Evolutionary conservation across 1,140 invertebrate species (phyloP).

Genomic region (Pseudomyrmex pallidus): DNA sequence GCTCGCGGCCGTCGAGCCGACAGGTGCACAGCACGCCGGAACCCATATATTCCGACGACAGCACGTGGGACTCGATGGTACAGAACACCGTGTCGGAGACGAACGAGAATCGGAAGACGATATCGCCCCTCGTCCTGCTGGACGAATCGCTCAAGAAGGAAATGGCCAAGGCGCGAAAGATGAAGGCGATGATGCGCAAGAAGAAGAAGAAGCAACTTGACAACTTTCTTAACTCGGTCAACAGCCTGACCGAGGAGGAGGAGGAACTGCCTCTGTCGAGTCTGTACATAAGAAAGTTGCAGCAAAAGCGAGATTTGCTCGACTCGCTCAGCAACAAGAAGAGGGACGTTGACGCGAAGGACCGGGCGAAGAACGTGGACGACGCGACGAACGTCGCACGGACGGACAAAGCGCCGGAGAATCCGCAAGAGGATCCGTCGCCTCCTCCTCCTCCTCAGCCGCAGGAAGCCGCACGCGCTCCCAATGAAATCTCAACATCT

Average conservation of each 20-base stretch:
- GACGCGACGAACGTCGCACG: conserved; percentile 74
- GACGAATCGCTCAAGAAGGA: conserved; percentile 78
- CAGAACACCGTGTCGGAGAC: conserved; percentile 56
- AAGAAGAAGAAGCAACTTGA: conserved; percentile 65
- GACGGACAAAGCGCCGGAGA: conserved; percentile 58
- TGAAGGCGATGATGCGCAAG: conserved; percentile 54
- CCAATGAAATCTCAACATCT: background rate
- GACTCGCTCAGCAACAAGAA: conserved; percentile 32
- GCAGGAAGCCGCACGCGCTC: background rate
- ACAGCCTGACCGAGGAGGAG: conserved; percentile 62
- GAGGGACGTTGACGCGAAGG: conserved; percentile 51
- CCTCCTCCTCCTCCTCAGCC: background rate
- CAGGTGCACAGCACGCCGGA: conserved; percentile 19
- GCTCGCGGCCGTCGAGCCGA: background rate
- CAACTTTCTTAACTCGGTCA: background rate
- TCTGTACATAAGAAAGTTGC: conserved; percentile 62
- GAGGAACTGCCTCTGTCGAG: conserved; percentile 64
- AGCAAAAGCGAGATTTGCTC: conserved; percentile 42
- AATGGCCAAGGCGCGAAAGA: conserved; percentile 55
- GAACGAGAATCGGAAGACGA: conserved; percentile 67
- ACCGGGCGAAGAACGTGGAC: conserved; percentile 62
- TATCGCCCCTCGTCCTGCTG: conserved; percentile 73
- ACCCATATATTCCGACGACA: conserved; percentile 80
- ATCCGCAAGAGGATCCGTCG: conserved; percentile 12
- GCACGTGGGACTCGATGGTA: conserved; percentile 73